phyloP scores from a whole-genome alignment of 2,113 vertebrate species.

The Diphyllodes magnificus region DNA sequence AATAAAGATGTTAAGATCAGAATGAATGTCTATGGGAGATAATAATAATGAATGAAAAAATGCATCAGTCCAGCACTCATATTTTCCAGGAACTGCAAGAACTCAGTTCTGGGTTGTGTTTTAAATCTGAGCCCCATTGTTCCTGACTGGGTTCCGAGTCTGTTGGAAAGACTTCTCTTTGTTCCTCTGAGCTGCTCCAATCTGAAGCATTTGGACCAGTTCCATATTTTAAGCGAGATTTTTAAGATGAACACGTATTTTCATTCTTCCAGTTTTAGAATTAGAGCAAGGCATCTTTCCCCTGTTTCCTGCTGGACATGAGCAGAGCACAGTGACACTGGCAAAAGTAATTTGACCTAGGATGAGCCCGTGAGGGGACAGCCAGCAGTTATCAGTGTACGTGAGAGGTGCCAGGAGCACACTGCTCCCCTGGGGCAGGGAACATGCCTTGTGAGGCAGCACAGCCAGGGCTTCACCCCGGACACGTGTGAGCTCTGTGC shows the following conservation, averaged over 20 bases:
- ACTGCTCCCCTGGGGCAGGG: neutral
- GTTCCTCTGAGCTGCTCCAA: conserved; percentile 32
- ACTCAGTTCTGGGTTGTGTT: conserved; percentile 45
- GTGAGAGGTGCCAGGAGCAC: conserved; percentile 57
- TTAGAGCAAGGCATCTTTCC: neutral
- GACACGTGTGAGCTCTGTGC: neutral
- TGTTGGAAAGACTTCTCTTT: conserved; percentile 27
- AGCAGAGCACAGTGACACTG: neutral
- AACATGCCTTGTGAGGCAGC: conserved; percentile 47
- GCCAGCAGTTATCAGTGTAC: conserved; percentile 72
- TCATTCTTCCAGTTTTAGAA: neutral
- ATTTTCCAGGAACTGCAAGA: conserved; percentile 55
- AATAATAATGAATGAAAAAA: conserved; percentile 61
- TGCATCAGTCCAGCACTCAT: conserved; percentile 30
- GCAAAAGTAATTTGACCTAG: conserved; percentile 81
- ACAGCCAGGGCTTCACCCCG: neutral
- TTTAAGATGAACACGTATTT: conserved; percentile 44
- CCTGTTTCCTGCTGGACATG: neutral
- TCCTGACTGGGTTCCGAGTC: neutral
- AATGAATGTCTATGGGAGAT: conserved; percentile 59
- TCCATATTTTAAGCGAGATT: conserved; percentile 32
- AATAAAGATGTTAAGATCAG: conserved; percentile 61
- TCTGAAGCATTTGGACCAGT: conserved; percentile 11
- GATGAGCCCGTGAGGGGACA: conserved; percentile 62
- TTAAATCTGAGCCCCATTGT: conserved; percentile 53